Percentiles rank a stretch among this genome's conserved stretches.
phyloP scores from a whole-genome alignment of 2,888 invertebrate genomes.

The Catonia carolina region DNA sequence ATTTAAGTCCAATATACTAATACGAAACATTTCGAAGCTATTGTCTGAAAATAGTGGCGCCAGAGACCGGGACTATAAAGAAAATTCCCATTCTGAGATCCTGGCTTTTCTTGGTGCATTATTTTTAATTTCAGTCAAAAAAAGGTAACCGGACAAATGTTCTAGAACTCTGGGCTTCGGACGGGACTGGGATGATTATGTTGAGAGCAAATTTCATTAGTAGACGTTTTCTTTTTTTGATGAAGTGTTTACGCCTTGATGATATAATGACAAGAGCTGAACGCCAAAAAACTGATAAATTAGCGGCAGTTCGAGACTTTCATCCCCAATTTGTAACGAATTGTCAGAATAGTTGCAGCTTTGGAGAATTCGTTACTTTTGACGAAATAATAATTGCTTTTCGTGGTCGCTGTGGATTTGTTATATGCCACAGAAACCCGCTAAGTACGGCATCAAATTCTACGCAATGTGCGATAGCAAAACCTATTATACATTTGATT shows the following conservation, averaged over 20 bases:
- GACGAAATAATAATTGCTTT: conserved; percentile 27
- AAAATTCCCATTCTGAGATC: conserved; percentile 6
- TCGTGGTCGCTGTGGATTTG: conserved; percentile 17
- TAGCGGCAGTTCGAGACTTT: conserved; percentile 22
- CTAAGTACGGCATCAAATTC: conserved; percentile 24
- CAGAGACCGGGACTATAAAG: conserved; percentile 18
- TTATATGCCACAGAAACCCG: conserved; percentile 25
- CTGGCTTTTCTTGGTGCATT: conserved; percentile 19
- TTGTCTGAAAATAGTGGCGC: not conserved
- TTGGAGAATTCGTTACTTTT: conserved; percentile 22
- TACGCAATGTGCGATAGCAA: conserved; percentile 18
- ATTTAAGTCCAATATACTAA: conserved; percentile 12
- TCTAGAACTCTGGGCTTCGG: conserved; percentile 10
- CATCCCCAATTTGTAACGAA: conserved; percentile 16
- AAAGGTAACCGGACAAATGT: conserved; percentile 15
- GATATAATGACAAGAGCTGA: conserved; percentile 21
- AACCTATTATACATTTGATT: conserved; percentile 15
- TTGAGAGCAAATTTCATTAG: conserved; percentile 21
- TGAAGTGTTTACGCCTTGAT: conserved; percentile 21
- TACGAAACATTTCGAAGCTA: conserved; percentile 5
- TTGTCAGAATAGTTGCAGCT: conserved; percentile 20
- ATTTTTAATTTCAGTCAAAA: conserved; percentile 20
- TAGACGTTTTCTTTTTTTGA: conserved; percentile 19
- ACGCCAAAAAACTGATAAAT: conserved; percentile 14
- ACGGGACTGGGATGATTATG: conserved; percentile 19